Percentiles rank a stretch among this genome's conserved stretches.
Conservation (phyloP, 2,888 invertebrate genomes). For the Periphyllus acericola region DNA sequence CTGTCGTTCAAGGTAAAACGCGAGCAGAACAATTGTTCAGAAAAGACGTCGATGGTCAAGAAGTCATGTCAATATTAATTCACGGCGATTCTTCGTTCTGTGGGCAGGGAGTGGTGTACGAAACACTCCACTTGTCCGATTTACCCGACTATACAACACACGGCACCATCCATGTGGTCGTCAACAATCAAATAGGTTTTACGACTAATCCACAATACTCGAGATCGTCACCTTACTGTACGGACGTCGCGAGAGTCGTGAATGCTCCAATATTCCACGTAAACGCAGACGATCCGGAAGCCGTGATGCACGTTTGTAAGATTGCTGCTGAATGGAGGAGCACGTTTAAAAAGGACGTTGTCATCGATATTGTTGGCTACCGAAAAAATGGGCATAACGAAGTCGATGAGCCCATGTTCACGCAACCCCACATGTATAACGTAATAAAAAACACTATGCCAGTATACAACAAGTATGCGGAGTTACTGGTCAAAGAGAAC, state of each 20-base stretch:
- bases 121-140: constrained; percentile 95
- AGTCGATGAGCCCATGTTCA: constrained; percentile 97
- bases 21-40: constrained; percentile 95
- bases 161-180: constrained; percentile 73
- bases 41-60: constrained; percentile 90
- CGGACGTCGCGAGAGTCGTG: constrained; percentile 88
- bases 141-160: constrained; percentile 74
- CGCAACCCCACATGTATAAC: constrained; percentile 95
- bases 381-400: constrained; percentile 96
- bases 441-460: constrained; percentile 85
- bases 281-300: constrained; percentile 93
- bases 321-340: constrained; percentile 93
- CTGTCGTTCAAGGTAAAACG: constrained; percentile 94
- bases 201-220: constrained; percentile 83
- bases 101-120: constrained; percentile 95
- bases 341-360: constrained; percentile 93
- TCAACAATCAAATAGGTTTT: constrained; percentile 82
- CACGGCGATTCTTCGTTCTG: constrained; percentile 68
- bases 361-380: constrained; percentile 88
- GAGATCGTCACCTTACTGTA: constrained; percentile 87
- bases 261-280: constrained; percentile 95
- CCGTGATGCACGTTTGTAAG: constrained; percentile 90
- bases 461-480: constrained; percentile 84
- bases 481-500: constrained; percentile 81
- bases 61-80: constrained; percentile 69